These are phyloP conservation scores for Vireo altiloquus DNA, from an alignment of 2,113 vertebrate genomes.

Conservation along the genomic window DNA sequence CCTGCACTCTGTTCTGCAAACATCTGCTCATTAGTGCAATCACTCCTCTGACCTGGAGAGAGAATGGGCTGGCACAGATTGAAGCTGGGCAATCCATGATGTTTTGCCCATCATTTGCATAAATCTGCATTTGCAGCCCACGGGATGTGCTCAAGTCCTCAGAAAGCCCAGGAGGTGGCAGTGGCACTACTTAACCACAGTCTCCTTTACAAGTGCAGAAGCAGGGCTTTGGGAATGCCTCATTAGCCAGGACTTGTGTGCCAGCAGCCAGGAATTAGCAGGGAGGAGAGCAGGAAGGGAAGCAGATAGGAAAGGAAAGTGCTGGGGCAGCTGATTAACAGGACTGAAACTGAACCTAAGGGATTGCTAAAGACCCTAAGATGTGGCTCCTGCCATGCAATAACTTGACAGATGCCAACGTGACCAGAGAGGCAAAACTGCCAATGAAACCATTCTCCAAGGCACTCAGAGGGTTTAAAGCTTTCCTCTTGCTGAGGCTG, in stretches of 20 bases:
- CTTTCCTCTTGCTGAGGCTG: neutral
- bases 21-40: neutral
- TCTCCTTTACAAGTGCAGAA: neutral
- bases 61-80: neutral
- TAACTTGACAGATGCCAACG: neutral
- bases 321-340: neutral
- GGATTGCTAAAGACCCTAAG: neutral
- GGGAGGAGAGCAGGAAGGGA: neutral
- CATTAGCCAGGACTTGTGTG: neutral
- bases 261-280: neutral
- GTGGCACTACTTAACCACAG: neutral
- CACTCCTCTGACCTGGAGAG: neutral
- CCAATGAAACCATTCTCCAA: neutral
- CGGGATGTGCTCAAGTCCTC: neutral
- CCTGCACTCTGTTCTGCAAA: neutral
- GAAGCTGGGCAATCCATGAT: neutral
- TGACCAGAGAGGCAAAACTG: neutral
- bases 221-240: neutral
- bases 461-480: neutral
- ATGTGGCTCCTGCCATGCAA: neutral
- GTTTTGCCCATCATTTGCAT: neutral
- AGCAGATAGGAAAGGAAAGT: neutral
- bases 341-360: neutral
- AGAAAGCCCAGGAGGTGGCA: constrained; percentile 33
- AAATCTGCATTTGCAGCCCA: neutral